phyloP scores from a whole-genome alignment of 2,797 vertebrate species.

The Acipenser oxyrinchus region DNA sequence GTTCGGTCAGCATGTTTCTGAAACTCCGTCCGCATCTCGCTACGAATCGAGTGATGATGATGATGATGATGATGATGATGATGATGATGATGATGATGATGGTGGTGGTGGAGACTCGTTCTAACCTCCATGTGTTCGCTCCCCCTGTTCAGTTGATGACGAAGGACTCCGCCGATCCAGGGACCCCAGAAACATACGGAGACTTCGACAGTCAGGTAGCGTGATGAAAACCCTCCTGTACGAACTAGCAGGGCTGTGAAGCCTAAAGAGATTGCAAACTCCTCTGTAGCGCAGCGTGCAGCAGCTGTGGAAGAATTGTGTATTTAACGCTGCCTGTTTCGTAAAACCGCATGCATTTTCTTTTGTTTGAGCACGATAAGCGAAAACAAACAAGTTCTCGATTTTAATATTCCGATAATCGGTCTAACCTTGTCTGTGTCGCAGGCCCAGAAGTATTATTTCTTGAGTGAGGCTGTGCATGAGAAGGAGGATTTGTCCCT shows the following conservation, averaged over 20 bases:
- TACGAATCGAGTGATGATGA: not conserved
- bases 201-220: constrained; percentile 83
- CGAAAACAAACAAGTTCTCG: too few relatives aligned
- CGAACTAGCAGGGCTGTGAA: too few relatives aligned
- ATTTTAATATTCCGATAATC: not conserved
- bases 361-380: too few relatives aligned
- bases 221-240: not conserved
- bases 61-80: too few relatives aligned
- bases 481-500: constrained; percentile 62
- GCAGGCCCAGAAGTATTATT: constrained; percentile 87
- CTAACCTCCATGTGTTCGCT: not conserved
- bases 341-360: not conserved
- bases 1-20: too few relatives aligned
- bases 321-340: too few relatives aligned
- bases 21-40: too few relatives aligned
- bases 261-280: not conserved
- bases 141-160: constrained; percentile 59
- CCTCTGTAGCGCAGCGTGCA: too few relatives aligned
- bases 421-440: not conserved
- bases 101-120: too few relatives aligned
- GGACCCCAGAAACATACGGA: constrained; percentile 65
- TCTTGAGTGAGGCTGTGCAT: constrained; percentile 75
- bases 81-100: too few relatives aligned
- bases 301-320: too few relatives aligned
- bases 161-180: constrained; percentile 63